phyloP scores from a whole-genome alignment of 1,140 invertebrate genomes.

The Bombus fervidus region DNA sequence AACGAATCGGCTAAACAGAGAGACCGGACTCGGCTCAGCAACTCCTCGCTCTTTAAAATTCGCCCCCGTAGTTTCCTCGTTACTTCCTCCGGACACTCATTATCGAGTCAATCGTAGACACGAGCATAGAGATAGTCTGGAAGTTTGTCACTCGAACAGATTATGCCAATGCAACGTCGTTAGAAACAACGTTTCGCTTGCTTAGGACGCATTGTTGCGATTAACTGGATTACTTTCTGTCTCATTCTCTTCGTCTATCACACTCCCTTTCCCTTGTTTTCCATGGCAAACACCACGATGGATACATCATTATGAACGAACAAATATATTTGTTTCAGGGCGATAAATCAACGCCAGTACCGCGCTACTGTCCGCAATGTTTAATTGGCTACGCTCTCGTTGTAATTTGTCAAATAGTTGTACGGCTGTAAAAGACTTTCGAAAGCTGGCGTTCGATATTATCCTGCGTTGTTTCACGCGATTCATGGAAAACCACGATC shows the following conservation, averaged over 20 bases:
- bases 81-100: background rate
- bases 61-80: background rate
- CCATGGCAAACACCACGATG: background rate
- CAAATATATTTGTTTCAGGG: no score
- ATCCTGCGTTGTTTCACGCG: background rate
- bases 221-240: no score
- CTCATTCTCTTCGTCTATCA: background rate
- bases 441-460: no score
- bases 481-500: no score
- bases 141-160: slow-evolving; percentile 14
- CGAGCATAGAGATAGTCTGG: background rate
- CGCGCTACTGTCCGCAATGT: background rate
- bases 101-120: slow-evolving; percentile 1
- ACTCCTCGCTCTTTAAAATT: background rate
- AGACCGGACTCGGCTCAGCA: background rate
- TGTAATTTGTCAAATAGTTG: slow-evolving; percentile 13
- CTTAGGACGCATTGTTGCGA: background rate
- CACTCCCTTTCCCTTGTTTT: no score
- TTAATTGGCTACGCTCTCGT: background rate
- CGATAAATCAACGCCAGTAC: slow-evolving; percentile 23
- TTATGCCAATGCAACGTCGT: slow-evolving; percentile 13
- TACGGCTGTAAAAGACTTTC: background rate
- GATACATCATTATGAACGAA: slow-evolving; percentile 18
- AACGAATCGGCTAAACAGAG: slow-evolving; percentile 3
- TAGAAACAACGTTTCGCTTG: slow-evolving; percentile 8